A percentile compares a stretch with the other conserved stretches of the same genome.
Evolutionary conservation across 37 sponge, comb jelly and placozoan species (phyloP).

Genomic region (Chondrosia reniformis): DNA sequence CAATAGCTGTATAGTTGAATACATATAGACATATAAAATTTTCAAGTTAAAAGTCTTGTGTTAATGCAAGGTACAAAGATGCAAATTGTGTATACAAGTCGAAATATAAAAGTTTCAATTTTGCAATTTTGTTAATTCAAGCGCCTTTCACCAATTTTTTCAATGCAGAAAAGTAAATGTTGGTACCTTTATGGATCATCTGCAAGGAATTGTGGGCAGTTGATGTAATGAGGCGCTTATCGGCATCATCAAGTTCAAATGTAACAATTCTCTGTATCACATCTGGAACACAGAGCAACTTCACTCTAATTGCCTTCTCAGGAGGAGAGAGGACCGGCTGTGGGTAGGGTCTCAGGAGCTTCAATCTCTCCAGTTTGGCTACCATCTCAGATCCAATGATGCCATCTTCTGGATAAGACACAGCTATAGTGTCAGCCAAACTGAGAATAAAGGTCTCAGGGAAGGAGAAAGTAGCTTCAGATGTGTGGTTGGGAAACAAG

Average conservation of each 20-base stretch:
- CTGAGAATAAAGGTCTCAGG: background rate
- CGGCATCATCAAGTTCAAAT: background rate
- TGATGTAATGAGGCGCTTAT: background rate
- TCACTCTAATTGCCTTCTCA: background rate
- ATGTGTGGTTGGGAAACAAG: background rate
- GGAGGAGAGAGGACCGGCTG: constrained; percentile 5
- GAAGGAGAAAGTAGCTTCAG: background rate
- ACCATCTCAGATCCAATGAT: background rate
- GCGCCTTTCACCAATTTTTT: too few relatives aligned
- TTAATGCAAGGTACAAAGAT: too few relatives aligned
- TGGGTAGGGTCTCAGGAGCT: background rate
- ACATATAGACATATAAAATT: too few relatives aligned
- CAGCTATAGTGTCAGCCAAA: background rate
- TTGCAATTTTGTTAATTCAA: too few relatives aligned
- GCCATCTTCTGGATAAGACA: background rate
- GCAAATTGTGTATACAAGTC: too few relatives aligned
- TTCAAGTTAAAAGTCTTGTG: too few relatives aligned
- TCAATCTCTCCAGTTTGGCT: background rate
- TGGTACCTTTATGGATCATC: background rate
- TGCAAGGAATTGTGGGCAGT: background rate
- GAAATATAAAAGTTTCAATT: too few relatives aligned
- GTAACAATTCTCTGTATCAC: background rate
- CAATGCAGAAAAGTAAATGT: too few relatives aligned
- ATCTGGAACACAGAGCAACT: background rate
- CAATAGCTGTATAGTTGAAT: too few relatives aligned